Conservation (phyloP, 2,113 vertebrate species). For the Gasterosteus nipponicus region DNA sequence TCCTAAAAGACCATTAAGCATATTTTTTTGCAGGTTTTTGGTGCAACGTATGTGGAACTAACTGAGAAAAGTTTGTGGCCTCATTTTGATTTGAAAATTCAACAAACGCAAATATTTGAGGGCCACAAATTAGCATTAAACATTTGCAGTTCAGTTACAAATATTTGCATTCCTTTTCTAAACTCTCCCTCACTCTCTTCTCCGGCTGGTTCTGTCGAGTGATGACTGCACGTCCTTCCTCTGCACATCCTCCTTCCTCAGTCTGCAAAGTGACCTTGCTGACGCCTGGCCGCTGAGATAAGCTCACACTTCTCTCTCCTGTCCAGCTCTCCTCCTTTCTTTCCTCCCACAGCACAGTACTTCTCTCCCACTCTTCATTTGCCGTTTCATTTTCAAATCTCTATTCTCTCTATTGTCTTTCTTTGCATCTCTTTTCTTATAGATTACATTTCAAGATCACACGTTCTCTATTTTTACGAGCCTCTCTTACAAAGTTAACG, state of each 20-base stretch:
- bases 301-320: conserved; percentile 64
- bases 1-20: background rate
- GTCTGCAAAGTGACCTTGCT: conserved; percentile 70
- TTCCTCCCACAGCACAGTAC: conserved; percentile 34
- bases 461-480: conserved; percentile 33
- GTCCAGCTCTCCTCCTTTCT: conserved; percentile 41
- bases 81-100: background rate
- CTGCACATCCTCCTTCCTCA: conserved; percentile 51
- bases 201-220: conserved; percentile 42
- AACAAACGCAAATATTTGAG: background rate
- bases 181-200: conserved; percentile 32
- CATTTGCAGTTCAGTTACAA: conserved; percentile 25
- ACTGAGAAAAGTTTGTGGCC: background rate
- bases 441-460: conserved; percentile 26
- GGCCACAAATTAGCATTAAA: conserved; percentile 15
- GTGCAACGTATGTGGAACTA: background rate
- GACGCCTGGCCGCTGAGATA: conserved; percentile 72
- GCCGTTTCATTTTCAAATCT: no score
- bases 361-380: conserved; percentile 30
- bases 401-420: background rate
- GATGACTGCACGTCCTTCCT: conserved; percentile 31
- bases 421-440: conserved; percentile 13
- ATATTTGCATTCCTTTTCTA: conserved; percentile 16
- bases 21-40: no score
- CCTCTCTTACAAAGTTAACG: conserved; percentile 55